Evolutionary conservation across 2,888 invertebrate species (phyloP).

Genomic region (Clunio marinus): DNA sequence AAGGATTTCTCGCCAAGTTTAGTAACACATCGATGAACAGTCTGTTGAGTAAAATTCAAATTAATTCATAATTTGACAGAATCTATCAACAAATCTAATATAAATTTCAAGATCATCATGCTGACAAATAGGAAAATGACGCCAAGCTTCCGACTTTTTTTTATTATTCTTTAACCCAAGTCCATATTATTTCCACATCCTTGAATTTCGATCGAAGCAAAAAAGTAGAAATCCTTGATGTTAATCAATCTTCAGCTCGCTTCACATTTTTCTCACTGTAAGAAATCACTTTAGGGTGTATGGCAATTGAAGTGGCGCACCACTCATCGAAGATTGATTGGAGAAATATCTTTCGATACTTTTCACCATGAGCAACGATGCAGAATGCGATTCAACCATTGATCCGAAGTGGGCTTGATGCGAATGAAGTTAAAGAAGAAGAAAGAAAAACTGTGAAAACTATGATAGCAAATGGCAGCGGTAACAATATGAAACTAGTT

Average conservation of each 20-base stretch:
- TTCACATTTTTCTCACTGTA: neutral
- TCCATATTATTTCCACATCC: neutral
- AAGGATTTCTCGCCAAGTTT: no score
- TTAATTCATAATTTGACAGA: no score
- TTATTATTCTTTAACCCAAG: no score
- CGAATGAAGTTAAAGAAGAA: neutral
- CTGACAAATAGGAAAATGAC: neutral
- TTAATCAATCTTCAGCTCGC: neutral
- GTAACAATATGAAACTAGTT: neutral
- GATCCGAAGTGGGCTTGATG: no score
- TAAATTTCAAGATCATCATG: no score
- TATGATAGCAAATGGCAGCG: neutral
- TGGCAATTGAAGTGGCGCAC: neutral
- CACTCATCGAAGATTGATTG: neutral
- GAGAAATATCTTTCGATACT: neutral
- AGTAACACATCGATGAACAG: no score
- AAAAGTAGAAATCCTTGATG: neutral
- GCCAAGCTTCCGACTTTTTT: neutral
- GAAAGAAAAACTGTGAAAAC: neutral
- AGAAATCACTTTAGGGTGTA: neutral
- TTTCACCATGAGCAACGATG: neutral
- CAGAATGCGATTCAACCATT: neutral
- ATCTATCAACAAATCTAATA: no score
- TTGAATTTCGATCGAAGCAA: no score
- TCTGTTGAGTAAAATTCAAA: no score